Evolutionary conservation across 2,888 invertebrate genomes (phyloP), one percentile per base, ranked within the genome.

Genomic region (Electrophaes corylata): DNA sequence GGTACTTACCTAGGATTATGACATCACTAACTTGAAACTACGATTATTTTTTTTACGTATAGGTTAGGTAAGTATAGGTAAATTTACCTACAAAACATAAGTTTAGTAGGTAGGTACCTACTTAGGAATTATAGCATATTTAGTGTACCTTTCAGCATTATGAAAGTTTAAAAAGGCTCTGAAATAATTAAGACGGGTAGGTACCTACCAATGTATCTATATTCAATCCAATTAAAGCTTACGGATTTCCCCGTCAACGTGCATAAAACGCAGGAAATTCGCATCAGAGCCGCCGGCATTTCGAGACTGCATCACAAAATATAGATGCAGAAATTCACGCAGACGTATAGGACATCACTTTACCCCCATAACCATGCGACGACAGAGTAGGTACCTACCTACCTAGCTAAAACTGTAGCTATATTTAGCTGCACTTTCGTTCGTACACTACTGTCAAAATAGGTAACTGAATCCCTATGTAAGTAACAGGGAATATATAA

Each of bases 341-440:
- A 90, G 90, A 88, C 89, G 79, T 79, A 89, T 86, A 88, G 84
- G 62, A 82, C 83, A 52, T 44, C 45, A 75, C 64, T 72, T 73
- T 73, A 72, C 69, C 79, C 76, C 73, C 79, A 69, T 75, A 76
- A 71, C 26, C 10, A 29, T 6, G 26, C 26, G 26, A 6, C 26
- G 26, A 2, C 16, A 35, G 37, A 37, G 31, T 59, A 68, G 66
- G 61, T 62, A n/a, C 33, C 31, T 65, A 67, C 60, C 64, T 69
- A 70, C 26, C 1, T 35, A 23, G 4, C 6, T 67, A 67, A 60
- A 44, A n/a, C n/a, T n/a, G n/a, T n/a, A n/a, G n/a, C n/a, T n/a
- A n/a, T n/a, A n/a, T n/a, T n/a, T n/a, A n/a, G n/a, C n/a, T n/a
- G n/a, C n/a, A n/a, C n/a, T n/a, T n/a, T n/a, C n/a, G n/a, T n/a